phyloP scores from a whole-genome alignment of 1,140 invertebrate genomes.

The Lepidurus apus region DNA sequence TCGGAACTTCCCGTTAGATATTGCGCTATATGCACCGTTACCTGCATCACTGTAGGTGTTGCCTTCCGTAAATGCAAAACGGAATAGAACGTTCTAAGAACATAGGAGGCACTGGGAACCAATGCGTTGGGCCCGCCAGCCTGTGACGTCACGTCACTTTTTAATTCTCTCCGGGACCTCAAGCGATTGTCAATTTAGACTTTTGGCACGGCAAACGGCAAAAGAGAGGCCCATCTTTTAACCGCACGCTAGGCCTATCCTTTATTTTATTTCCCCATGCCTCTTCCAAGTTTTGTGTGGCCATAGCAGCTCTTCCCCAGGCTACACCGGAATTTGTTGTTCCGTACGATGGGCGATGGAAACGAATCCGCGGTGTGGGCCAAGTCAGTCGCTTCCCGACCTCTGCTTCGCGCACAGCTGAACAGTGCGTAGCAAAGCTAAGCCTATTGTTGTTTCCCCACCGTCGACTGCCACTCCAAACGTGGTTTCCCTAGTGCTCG shows the following conservation, averaged over 20 bases:
- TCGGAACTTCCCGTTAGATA: conserved; percentile 9
- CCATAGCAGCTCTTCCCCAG: conserved; percentile 9
- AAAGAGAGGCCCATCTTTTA: not conserved
- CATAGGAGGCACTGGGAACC: not conserved
- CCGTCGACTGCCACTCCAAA: not conserved
- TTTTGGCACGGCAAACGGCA: not conserved
- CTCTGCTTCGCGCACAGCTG: conserved; percentile 20
- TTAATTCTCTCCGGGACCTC: not conserved
- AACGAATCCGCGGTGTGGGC: conserved; percentile 20
- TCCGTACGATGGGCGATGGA: conserved; percentile 1
- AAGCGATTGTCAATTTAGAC: not conserved
- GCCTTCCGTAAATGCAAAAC: conserved; percentile 18
- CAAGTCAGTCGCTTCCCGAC: conserved; percentile 20
- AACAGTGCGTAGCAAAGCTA: not conserved
- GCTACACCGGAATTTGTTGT: conserved; percentile 21
- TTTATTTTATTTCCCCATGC: not conserved
- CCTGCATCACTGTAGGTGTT: not conserved
- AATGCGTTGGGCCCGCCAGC: not conserved
- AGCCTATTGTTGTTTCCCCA: not conserved
- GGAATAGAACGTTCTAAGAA: not conserved
- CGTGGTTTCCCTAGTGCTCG: not conserved
- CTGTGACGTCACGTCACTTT: not conserved
- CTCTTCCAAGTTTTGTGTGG: not conserved
- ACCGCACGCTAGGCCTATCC: not conserved
- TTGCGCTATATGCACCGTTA: conserved; percentile 6